These are phyloP conservation scores for Bibio marci DNA, from an alignment of 2,888 invertebrate genomes.

Conservation along the genomic window DNA sequence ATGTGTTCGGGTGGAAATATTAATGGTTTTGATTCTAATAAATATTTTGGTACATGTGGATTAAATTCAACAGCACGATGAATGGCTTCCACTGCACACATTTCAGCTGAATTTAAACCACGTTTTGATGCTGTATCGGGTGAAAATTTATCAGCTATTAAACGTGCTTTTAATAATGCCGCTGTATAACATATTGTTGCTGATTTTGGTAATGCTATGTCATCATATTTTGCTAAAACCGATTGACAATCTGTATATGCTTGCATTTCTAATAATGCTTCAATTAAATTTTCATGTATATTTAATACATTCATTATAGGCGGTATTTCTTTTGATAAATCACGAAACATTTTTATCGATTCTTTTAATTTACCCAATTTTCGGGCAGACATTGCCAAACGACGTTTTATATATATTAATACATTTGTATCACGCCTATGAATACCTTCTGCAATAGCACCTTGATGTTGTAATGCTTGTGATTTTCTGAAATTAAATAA, in stretches of 20 bases:
- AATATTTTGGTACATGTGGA: conserved; percentile 93
- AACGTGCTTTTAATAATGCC: conserved; percentile 79
- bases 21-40: conserved; percentile 86
- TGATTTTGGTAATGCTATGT: conserved; percentile 84
- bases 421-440: conserved; percentile 85
- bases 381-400: conserved; percentile 94
- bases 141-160: conserved; percentile 79
- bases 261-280: conserved; percentile 87
- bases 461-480: conserved; percentile 65
- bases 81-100: conserved; percentile 85
- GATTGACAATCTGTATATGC: conserved; percentile 94
- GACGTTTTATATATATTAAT: conserved; percentile 80
- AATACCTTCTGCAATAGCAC: conserved; percentile 51
- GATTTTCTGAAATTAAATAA: conserved; percentile 36
- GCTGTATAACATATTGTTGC: conserved; percentile 92
- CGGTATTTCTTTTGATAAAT: conserved; percentile 89
- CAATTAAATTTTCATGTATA: conserved; percentile 92
- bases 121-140: conserved; percentile 70
- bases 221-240: conserved; percentile 78
- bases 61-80: conserved; percentile 95
- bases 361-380: conserved; percentile 87
- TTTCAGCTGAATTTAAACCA: conserved; percentile 71
- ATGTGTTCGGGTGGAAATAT: conserved; percentile 96
- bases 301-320: conserved; percentile 86
- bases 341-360: conserved; percentile 91